Conservation (phyloP, 2,113 vertebrate genomes). For the Macroglossus sobrinus region DNA sequence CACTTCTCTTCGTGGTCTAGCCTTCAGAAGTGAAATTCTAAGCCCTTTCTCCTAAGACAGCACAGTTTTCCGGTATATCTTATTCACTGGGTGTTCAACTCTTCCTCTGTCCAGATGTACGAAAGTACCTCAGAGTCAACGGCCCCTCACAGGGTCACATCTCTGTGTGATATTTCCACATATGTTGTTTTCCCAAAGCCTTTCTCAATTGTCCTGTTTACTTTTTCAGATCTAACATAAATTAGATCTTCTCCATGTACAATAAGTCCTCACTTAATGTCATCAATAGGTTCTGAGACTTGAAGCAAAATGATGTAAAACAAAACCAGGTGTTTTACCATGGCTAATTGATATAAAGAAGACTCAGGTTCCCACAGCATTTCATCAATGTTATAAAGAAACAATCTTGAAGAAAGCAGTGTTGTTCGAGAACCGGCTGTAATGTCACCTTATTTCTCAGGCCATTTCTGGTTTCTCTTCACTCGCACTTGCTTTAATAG, state of each 20-base stretch:
- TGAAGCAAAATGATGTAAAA: not conserved
- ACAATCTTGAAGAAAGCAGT: not conserved
- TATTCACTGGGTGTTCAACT: too few relatives aligned
- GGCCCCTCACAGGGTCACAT: not conserved
- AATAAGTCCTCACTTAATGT: not conserved
- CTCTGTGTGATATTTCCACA: too few relatives aligned
- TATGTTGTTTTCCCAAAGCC: not conserved
- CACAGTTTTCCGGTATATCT: not conserved
- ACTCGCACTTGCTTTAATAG: not conserved
- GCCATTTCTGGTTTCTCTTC: not conserved
- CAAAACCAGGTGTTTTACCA: not conserved
- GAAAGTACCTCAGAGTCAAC: not conserved
- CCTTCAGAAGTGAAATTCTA: not conserved
- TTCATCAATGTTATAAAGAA: not conserved
- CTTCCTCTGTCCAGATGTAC: not conserved
- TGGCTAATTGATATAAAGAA: not conserved
- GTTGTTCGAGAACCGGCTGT: not conserved
- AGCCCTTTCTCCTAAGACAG: not conserved
- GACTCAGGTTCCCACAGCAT: not conserved
- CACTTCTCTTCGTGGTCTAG: not conserved
- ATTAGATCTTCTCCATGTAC: not conserved
- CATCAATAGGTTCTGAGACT: not conserved
- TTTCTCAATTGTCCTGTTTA: not conserved
- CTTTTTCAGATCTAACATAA: not conserved
- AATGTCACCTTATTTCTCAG: not conserved